These are phyloP conservation scores for Andrena haemorrhoa DNA, from an alignment of 2,888 invertebrate species.

Conservation along the genomic window DNA sequence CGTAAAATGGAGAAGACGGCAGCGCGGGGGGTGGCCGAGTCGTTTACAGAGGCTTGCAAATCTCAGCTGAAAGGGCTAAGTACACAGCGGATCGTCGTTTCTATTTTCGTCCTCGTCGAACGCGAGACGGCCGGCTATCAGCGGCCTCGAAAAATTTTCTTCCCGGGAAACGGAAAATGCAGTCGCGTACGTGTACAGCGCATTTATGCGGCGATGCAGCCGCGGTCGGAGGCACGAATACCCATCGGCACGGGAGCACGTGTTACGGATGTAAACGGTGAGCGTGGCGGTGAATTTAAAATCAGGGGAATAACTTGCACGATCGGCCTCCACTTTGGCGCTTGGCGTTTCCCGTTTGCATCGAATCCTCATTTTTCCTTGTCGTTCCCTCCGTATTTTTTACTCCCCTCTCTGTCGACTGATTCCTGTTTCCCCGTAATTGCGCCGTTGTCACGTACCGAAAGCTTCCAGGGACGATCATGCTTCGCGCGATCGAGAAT, in stretches of 20 bases:
- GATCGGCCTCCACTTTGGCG: conserved; percentile 43
- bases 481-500: not conserved
- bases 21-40: not conserved
- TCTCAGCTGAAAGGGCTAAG: not conserved
- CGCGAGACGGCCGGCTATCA: conserved; percentile 1
- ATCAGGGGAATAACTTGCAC: conserved; percentile 68
- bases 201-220: conserved; percentile 30
- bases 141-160: conserved; percentile 40
- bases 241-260: conserved; percentile 67
- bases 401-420: not conserved
- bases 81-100: not conserved
- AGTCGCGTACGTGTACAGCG: conserved; percentile 18
- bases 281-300: conserved; percentile 72
- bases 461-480: not conserved
- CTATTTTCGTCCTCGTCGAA: conserved; percentile 3
- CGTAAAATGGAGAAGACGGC: no score
- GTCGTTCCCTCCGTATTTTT: not conserved
- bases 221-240: conserved; percentile 36
- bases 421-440: conserved; percentile 15
- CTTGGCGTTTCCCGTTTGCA: conserved; percentile 38
- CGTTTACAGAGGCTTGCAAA: not conserved
- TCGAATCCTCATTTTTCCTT: conserved; percentile 43
- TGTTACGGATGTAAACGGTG: conserved; percentile 72
- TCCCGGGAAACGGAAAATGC: conserved; percentile 32
- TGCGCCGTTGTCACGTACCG: not conserved